Base-by-base conservation (phyloP, 2,113 vertebrate species). In the Rhea americana region DNA sequence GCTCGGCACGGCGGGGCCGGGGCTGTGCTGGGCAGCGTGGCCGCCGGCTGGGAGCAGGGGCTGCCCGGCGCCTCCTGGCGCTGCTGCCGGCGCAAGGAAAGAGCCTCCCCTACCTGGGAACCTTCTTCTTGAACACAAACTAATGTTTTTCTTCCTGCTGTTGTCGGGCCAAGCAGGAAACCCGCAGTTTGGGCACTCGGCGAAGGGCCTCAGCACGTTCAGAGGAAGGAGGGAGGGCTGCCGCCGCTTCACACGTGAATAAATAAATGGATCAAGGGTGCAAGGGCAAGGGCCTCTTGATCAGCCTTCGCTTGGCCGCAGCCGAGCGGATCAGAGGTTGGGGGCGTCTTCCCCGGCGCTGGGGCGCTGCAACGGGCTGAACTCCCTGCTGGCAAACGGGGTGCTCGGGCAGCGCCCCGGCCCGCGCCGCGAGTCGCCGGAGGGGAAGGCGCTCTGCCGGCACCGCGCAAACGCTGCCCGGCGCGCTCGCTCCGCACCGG, bases 231-330 rank as follows among this genome's bases (percentile, higher is more conserved):
- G 45, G 63, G 25, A 89, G 45, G 72, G 85, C 37, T 62, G 68
- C 75, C 0, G 4, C 32, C 59, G 85, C 13, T 75, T 91, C 88
- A 91, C 82, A 93, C 0, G 13, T 74, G 82, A 83, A 83, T 85
- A 94, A 94, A 93, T 62, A 94, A 87, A 82, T 56, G 93, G 82
- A 37, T 87, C 62, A 66, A 90, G 59, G 53, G 79, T 6, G 0
- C 41, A 47, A 73, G 85, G 75, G 76, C 45, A 50, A 24, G 17
- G 85, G 62, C 71, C 65, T 28, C 55, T 90, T 68, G 39, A 80
- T 47, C 30, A 7, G 43, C 79, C 71, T 71, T 37, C 20, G 39
- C 84, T 85, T 89, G 18, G 18, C 83, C 41, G 55, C 2, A 5
- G 70, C 58, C 58, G 35, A 89, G 24, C 21, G 75, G 53, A 82